phyloP scores from a whole-genome alignment of 2,888 invertebrate genomes.

The Trissonchulus latispiculum region DNA sequence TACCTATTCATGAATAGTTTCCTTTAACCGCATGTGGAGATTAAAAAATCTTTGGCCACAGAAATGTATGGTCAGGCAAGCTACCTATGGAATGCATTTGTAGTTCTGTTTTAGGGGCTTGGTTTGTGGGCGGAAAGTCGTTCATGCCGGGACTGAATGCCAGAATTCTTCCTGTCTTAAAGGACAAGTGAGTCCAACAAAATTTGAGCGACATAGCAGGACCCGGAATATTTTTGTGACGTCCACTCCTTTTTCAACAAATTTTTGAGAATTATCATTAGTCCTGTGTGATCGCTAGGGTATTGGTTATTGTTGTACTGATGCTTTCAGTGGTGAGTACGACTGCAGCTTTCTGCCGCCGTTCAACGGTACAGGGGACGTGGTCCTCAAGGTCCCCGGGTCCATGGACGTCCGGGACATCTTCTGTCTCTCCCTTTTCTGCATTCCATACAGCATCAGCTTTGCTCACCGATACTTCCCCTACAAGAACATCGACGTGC shows the following conservation, averaged over 20 bases:
- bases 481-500: constrained; percentile 36
- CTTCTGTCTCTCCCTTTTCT: constrained; percentile 39
- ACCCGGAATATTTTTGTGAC: neutral
- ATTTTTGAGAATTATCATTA: too few species aligned
- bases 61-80: too few species aligned
- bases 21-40: too few species aligned
- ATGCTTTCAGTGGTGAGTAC: constrained; percentile 28
- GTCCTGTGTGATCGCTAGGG: too few species aligned
- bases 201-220: too few species aligned
- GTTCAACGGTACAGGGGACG: constrained; percentile 34
- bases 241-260: neutral
- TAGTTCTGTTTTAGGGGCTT: constrained; percentile 32
- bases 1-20: too few species aligned
- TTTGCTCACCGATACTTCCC: constrained; percentile 40
- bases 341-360: constrained; percentile 38
- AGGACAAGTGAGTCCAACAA: constrained; percentile 13
- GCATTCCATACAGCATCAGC: constrained; percentile 34
- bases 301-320: neutral
- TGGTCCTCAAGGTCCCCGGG: constrained; percentile 38
- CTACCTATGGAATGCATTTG: too few species aligned
- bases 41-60: too few species aligned
- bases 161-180: constrained; percentile 39
- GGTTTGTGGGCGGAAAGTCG: constrained; percentile 42
- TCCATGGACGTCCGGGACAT: constrained; percentile 35
- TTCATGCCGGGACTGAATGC: constrained; percentile 37